phyloP scores from a whole-genome alignment of 1,140 invertebrate species.

The Bombus superbus region DNA sequence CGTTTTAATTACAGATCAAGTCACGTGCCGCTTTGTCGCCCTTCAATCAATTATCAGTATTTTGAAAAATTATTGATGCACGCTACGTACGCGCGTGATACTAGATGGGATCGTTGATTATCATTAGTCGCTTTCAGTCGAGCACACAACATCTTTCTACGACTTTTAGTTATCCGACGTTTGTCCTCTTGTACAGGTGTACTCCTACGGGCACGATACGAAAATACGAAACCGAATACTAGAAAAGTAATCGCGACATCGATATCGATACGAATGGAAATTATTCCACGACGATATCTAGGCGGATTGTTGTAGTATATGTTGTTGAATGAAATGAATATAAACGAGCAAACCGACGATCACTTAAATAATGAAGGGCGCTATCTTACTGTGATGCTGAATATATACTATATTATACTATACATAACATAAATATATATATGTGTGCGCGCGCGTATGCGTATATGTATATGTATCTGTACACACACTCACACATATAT shows the following conservation, averaged over 20 bases:
- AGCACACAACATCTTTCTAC: constrained; percentile 4
- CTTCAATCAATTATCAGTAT: neutral
- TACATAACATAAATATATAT: constrained; percentile 56
- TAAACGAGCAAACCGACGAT: constrained; percentile 76
- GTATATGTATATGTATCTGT: constrained; percentile 44
- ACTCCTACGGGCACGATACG: constrained; percentile 19
- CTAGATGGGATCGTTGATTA: constrained; percentile 11
- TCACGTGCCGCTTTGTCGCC: neutral
- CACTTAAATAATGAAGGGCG: constrained; percentile 79
- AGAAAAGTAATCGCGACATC: constrained; percentile 29
- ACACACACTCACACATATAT: constrained; percentile 26
- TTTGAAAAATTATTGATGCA: neutral
- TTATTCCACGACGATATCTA: constrained; percentile 66
- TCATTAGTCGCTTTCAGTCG: constrained; percentile 23
- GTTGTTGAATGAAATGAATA: constrained; percentile 77
- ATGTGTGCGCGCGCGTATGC: constrained; percentile 58
- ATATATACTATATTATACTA: constrained; percentile 76
- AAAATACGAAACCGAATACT: constrained; percentile 31
- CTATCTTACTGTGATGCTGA: constrained; percentile 83
- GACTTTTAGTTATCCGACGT: neutral
- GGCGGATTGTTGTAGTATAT: constrained; percentile 79
- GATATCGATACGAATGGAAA: constrained; percentile 25
- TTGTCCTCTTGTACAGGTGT: neutral
- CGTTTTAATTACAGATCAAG: neutral
- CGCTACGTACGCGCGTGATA: neutral